Percentiles rank a stretch among this genome's conserved stretches.
Evolutionary conservation across 2,888 invertebrate species (phyloP).

Genomic region (Frankliniella intonsa): DNA sequence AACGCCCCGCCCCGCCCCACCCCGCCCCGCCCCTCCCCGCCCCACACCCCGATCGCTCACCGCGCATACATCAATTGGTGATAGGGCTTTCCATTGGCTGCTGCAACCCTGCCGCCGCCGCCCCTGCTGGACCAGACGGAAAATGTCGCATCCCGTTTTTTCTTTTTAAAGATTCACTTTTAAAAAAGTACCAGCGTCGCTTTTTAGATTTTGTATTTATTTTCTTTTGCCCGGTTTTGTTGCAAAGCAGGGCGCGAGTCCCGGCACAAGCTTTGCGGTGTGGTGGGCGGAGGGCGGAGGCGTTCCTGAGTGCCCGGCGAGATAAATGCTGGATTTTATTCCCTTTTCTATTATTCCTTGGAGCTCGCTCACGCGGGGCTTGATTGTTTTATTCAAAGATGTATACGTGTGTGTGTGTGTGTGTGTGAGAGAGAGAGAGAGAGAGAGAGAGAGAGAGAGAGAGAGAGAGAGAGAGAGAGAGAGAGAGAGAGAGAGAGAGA

Average conservation of each 20-base stretch:
- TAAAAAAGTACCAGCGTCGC: neutral
- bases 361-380: neutral
- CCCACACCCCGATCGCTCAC: neutral
- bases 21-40: neutral
- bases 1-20: neutral
- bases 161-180: neutral
- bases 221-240: neutral
- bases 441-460: neutral
- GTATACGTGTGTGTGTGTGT: neutral
- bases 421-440: neutral
- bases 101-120: neutral
- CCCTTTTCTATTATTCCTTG: neutral
- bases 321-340: neutral
- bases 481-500: neutral
- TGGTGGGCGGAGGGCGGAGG: neutral
- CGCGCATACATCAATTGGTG: slow-evolving; percentile 18
- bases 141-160: neutral
- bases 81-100: slow-evolving; percentile 9
- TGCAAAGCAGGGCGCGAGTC: neutral
- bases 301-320: neutral
- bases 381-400: slow-evolving; percentile 23
- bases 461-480: neutral
- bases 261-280: neutral
- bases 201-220: neutral
- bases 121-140: neutral